Conservation (phyloP, 35 echinoderm and acorn worm genomes). For the Holothuria glaberrima region DNA sequence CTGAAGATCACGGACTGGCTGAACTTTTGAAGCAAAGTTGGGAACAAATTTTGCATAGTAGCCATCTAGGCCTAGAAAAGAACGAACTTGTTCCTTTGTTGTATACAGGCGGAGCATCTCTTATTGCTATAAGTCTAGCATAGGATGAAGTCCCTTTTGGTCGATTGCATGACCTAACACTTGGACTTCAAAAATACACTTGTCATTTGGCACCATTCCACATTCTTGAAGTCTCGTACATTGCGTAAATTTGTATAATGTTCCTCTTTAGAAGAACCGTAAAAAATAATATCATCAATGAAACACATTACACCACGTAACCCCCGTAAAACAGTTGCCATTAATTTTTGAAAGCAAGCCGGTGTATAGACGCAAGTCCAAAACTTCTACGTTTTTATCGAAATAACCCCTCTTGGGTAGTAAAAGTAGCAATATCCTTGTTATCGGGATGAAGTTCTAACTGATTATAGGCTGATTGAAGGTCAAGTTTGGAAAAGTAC, state of each 20-base stretch:
- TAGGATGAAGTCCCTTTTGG: slow-evolving; percentile 27
- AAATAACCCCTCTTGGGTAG: neutral
- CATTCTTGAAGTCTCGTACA: neutral
- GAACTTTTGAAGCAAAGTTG: slow-evolving; percentile 40
- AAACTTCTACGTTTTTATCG: neutral
- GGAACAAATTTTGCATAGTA: slow-evolving; percentile 64
- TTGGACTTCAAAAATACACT: slow-evolving; percentile 26
- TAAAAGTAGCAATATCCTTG: neutral
- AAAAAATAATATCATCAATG: slow-evolving; percentile 28
- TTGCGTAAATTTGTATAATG: neutral
- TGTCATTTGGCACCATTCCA: slow-evolving; percentile 25
- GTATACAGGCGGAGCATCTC: neutral
- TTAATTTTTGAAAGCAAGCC: slow-evolving; percentile 26
- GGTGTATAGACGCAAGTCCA: slow-evolving; percentile 21
- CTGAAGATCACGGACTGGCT: slow-evolving; percentile 39
- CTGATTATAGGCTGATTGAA: neutral
- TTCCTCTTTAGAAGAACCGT: neutral
- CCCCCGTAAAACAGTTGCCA: neutral
- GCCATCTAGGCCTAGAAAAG: slow-evolving; percentile 39
- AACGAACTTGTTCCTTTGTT: slow-evolving; percentile 54
- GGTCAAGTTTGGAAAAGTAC: slow-evolving; percentile 10
- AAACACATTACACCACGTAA: neutral
- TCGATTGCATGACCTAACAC: slow-evolving; percentile 37
- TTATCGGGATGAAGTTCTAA: neutral
- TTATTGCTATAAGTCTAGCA: slow-evolving; percentile 20